Percentiles rank a stretch among this genome's conserved stretches.
phyloP scores from a whole-genome alignment of 1,140 invertebrate genomes.

The Drosophila simulans region DNA sequence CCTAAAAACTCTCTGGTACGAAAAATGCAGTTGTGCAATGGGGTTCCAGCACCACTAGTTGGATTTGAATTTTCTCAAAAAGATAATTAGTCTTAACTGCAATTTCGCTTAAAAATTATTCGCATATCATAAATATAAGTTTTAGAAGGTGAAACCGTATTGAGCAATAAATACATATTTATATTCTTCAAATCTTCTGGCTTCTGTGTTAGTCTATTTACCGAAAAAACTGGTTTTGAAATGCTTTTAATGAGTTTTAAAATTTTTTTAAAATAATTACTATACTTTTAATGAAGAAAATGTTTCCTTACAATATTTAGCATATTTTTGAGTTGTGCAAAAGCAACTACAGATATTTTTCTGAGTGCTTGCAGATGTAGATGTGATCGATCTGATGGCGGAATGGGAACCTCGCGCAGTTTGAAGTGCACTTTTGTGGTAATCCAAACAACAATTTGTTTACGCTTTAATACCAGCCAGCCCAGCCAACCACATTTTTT shows the following conservation, averaged over 20 bases:
- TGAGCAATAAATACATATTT: too few relatives aligned
- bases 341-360: background rate
- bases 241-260: too few relatives aligned
- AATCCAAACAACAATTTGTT: constrained; percentile 43
- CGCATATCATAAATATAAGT: too few relatives aligned
- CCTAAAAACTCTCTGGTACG: background rate
- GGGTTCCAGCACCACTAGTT: too few relatives aligned
- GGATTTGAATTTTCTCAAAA: background rate
- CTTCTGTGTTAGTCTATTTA: too few relatives aligned
- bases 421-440: constrained; percentile 69
- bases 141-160: too few relatives aligned
- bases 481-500: constrained; percentile 58
- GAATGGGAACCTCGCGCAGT: constrained; percentile 21
- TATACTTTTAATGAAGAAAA: too few relatives aligned
- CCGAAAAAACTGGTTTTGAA: too few relatives aligned
- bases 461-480: constrained; percentile 57
- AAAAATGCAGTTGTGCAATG: background rate
- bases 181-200: too few relatives aligned
- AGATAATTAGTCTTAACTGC: background rate
- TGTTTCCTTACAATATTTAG: too few relatives aligned
- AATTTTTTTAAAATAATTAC: too few relatives aligned
- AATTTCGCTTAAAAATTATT: background rate
- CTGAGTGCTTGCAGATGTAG: constrained; percentile 12
- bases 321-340: background rate
- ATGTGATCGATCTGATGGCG: constrained; percentile 25